Evolutionary conservation across 2,113 vertebrate genomes (phyloP), one percentile per base, ranked within the genome.

Genomic region (Solenodon paradoxus): DNA sequence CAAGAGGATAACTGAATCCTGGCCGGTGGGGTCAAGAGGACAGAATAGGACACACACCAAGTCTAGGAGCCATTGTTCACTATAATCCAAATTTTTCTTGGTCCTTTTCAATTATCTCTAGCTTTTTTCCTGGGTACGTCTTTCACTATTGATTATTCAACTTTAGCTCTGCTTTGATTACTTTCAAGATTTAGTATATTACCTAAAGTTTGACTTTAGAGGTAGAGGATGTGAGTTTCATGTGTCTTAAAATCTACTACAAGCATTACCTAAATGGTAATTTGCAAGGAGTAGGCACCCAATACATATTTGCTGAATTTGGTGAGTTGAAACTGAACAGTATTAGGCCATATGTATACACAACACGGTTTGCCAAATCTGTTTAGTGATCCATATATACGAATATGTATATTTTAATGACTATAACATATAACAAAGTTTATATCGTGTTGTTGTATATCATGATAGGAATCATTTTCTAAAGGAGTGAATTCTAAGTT

Each of bases 1-100:
- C 98, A 97, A 92, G 98, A 97, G 92, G 84, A 94, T 57, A 88
- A 95, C 96, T 98, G 98, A 98, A 77, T 92, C 92, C 86, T 72
- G 95, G 66, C 72, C 79, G 68, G 74, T 49, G 95, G 42, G 61
- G 95, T 71, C 92, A 96, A 71, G 94, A 98, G 79, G 96, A 96
- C 85, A 74, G 20, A 88, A 94, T 53, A 80, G 92, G 86, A 49
- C 61, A 93, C 24, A 3, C 61, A 93, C 87, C 32, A 63, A 79
- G 7, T 78, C 92, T 63, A 69, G 85, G 78, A 97, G 88, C 96
- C 92, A 69, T 85, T 32, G 77, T 86, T 82, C 88, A 57, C 93
- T 68, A 30, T 42, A 92, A 69, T 69, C 86, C 53, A 61, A 85
- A 87, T 57, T 95, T 92, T 75, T 74, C 47, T 9, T 88, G 66